Conservation (phyloP, 1,140 invertebrate species). For the Temnothorax longispinosus region DNA sequence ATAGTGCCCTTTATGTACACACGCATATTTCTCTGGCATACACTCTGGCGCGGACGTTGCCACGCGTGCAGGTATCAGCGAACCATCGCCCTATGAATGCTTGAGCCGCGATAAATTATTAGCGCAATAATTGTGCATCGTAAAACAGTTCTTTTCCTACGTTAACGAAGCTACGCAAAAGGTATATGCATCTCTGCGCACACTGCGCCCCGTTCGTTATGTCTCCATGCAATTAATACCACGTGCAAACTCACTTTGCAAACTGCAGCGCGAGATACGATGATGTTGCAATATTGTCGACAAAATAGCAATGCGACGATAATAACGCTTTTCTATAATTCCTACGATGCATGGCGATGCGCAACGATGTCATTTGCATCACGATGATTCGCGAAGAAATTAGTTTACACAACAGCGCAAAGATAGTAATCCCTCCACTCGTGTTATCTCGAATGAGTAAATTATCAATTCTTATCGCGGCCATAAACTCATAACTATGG, state of each 20-base stretch:
- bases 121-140: constrained; percentile 65
- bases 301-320: constrained; percentile 44
- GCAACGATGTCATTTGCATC: constrained; percentile 11
- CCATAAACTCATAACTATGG: constrained; percentile 6
- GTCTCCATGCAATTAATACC: constrained; percentile 63
- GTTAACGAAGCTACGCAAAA: constrained; percentile 60
- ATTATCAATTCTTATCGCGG: constrained; percentile 46
- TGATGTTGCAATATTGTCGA: constrained; percentile 61
- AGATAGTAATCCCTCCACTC: not conserved
- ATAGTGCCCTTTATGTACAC: constrained; percentile 28
- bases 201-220: constrained; percentile 47
- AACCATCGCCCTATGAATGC: constrained; percentile 55
- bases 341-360: not conserved
- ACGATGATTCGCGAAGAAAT: constrained; percentile 35
- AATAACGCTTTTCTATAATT: not conserved
- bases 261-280: not conserved
- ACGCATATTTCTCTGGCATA: not conserved
- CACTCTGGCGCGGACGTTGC: not conserved
- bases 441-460: constrained; percentile 22
- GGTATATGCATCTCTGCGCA: not conserved
- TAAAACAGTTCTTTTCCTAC: constrained; percentile 51
- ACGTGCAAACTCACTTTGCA: constrained; percentile 3
- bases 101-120: constrained; percentile 70
- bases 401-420: constrained; percentile 28
- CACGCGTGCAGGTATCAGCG: constrained; percentile 26